Base-by-base conservation (phyloP, 37 sponge, comb jelly and placozoan species). In the Theonella swinhoei region DNA sequence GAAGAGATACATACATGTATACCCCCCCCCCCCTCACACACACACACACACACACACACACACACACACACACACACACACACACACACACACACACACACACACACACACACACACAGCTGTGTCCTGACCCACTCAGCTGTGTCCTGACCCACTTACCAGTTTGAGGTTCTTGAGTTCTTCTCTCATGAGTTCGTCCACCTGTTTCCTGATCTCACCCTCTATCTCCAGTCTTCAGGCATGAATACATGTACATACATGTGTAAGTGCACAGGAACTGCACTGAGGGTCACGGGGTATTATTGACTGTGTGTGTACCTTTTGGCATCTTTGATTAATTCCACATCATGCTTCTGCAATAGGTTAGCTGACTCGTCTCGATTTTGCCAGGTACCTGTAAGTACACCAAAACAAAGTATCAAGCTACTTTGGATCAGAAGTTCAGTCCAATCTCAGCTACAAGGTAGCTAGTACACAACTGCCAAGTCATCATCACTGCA, bases 121-220 rank as follows among this genome's bases (percentile, higher is more conserved):
- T n/a, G n/a, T n/a, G n/a, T n/a, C n/a, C n/a, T n/a, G n/a, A n/a
- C n/a, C n/a, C n/a, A n/a, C n/a, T n/a, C n/a, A n/a, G n/a, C n/a
- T n/a, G n/a, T n/a, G n/a, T n/a, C n/a, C n/a, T n/a, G n/a, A n/a
- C 59, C 59, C 24, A 42, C 85, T 54, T 74, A 97, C 98, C 68
- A 96, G 73, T 88, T 99, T 99, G 30, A 99, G 82, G 42, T 99
- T 99, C 83, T 96, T 96, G 70, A 99, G 90, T 67, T 99, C 99
- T 76, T 99, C 97, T 85, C 95, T 87, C 99, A 99, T 99, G 71
- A 99, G 75, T 37, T 93, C 92, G 79, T 99, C 99, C 22, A 99
- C 99, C 33, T 94, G 94, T 34, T 91, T 74, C 88, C 99, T 80
- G 24, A 96, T 89, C 80, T 99, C 99, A 39, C 61, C 87, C 68